Evolutionary conservation across 2,113 vertebrate species (phyloP).

Genomic region (Epinephelus moara): DNA sequence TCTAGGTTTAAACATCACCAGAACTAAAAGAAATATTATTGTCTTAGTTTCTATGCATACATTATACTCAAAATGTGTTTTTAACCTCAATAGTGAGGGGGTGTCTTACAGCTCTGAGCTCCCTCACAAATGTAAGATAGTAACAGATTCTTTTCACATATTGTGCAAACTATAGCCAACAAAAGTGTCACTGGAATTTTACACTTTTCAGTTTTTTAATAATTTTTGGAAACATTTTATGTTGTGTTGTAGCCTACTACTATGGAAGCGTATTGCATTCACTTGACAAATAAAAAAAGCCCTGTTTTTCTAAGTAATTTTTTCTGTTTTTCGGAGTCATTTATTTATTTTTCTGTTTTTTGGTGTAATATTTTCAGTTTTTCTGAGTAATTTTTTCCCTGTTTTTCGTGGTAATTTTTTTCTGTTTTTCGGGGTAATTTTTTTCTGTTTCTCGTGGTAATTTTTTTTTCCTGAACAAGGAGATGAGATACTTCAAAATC

Average conservation of each 20-base stretch:
- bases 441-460: too few species aligned
- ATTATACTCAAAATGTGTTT: neutral
- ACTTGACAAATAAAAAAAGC: too few species aligned
- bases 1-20: neutral
- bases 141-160: neutral
- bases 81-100: neutral
- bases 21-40: neutral
- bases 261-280: too few species aligned
- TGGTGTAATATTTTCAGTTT: too few species aligned
- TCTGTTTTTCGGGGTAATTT: too few species aligned
- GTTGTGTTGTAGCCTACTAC: neutral
- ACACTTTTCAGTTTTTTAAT: neutral
- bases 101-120: neutral
- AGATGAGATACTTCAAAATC: too few species aligned
- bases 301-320: too few species aligned
- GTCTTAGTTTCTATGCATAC: neutral
- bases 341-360: too few species aligned
- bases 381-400: too few species aligned
- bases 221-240: neutral
- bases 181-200: neutral
- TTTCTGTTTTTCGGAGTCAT: too few species aligned
- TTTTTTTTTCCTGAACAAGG: too few species aligned
- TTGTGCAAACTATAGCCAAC: neutral
- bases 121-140: neutral
- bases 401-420: too few species aligned